Evolutionary conservation across 2,888 invertebrate genomes (phyloP), one percentile per base, ranked within the genome.

Genomic region (Keiferia lycopersicella): DNA sequence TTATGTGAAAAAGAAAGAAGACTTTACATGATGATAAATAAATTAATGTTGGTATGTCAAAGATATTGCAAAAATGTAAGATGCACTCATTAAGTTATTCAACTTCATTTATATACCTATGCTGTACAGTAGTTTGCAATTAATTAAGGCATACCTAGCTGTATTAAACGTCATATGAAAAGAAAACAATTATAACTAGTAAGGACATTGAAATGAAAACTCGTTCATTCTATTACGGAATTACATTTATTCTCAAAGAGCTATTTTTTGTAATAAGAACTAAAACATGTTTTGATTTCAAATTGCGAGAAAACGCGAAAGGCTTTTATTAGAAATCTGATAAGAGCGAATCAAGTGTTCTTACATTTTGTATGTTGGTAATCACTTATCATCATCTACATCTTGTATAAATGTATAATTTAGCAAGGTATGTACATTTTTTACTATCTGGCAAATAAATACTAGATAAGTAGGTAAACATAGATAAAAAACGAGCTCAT

Each of bases 391-490:
- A n/a, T n/a, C n/a, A n/a, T n/a, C n/a, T n/a, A n/a, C n/a, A 41
- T 41, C 14, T 14, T 14, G 14, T 8, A 39, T 39, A 10, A 14
- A 14, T 41, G 14, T 41, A 14, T 41, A 14, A 14, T 41, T 41
- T 41, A 41, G 26, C 26, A 26, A 26, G 26, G 26, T 26, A 14
- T 41, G 11, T 41, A 41, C 41, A 45, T 14, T 26, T 53, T 22
- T 50, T 20, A 53, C 22, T 26, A 18, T 18, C 18, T 22, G 22
- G 22, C 51, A 22, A 12, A 22, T 53, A 57, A 34, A 57, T 34
- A 34, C 34, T 34, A 57, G 34, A 34, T 30, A 56, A 56, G 16
- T 22, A 22, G 14, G 51, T 53, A 53, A 53, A 53, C 14, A 53
- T 12, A 53, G 20, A 20, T 22, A 50, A 16, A 18, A 16, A 45